Percentiles rank a stretch among this genome's conserved stretches.
These are phyloP conservation scores for Eupithecia insigniata DNA, from an alignment of 2,888 invertebrate species.

Conservation along the genomic window DNA sequence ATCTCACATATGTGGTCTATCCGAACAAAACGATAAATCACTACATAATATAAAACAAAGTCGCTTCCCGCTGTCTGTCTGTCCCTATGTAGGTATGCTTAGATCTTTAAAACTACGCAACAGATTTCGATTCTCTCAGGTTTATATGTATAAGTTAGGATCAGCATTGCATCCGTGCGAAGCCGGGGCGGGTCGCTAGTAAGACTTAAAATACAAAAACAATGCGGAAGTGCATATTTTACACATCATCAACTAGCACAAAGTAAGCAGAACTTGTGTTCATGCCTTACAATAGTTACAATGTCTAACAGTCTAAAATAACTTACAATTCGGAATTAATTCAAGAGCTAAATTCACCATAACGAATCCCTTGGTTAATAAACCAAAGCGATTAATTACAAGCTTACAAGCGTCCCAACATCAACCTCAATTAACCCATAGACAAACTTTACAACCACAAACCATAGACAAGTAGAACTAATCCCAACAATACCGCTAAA, in stretches of 20 bases:
- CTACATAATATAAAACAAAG: too few species aligned
- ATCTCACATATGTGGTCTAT: not conserved
- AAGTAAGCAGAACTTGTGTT: too few species aligned
- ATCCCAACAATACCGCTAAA: conserved; percentile 45
- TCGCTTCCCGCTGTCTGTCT: too few species aligned
- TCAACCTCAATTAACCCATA: conserved; percentile 38
- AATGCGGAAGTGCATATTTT: not conserved
- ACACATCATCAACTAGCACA: not conserved
- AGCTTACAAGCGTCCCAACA: conserved; percentile 16
- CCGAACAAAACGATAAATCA: not conserved
- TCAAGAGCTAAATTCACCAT: not conserved
- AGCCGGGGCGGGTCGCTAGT: too few species aligned
- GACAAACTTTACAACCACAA: conserved; percentile 44
- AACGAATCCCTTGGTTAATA: not conserved
- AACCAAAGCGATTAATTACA: conserved; percentile 1
- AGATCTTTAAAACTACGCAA: too few species aligned
- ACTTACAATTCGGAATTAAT: not conserved
- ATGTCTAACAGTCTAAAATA: not conserved
- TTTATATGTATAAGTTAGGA: too few species aligned
- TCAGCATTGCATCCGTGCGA: too few species aligned
- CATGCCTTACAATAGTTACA: not conserved
- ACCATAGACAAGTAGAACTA: conserved; percentile 50
- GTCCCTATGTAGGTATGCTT: too few species aligned
- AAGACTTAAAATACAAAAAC: not conserved
- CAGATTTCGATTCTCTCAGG: too few species aligned